phyloP scores from a whole-genome alignment of 2,113 vertebrate genomes.

The Electrona antarctica region DNA sequence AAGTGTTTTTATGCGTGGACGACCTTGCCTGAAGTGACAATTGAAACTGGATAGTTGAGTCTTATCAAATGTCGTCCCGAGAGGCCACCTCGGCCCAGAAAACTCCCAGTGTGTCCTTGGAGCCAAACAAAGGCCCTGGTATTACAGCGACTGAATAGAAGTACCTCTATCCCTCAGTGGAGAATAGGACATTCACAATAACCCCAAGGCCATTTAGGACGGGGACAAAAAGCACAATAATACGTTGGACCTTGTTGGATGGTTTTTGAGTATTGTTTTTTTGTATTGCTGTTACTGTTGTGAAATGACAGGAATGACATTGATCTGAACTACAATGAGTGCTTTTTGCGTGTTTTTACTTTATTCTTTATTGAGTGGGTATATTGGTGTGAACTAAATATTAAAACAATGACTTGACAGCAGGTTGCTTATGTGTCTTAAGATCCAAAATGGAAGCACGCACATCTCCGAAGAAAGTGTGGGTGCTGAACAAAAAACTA shows the following conservation, averaged over 20 bases:
- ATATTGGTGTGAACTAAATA: background rate
- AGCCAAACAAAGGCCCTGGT: constrained; percentile 51
- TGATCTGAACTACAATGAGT: background rate
- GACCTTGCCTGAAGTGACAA: constrained; percentile 59
- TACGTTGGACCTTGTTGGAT: constrained; percentile 24
- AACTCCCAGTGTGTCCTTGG: constrained; percentile 52
- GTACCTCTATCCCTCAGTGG: background rate
- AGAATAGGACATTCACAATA: background rate
- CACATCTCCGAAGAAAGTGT: no score
- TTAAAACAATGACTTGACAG: background rate
- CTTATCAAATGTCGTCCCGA: constrained; percentile 47
- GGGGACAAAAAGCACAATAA: background rate
- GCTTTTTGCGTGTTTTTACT: background rate
- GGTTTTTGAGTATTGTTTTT: constrained; percentile 13
- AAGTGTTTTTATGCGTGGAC: constrained; percentile 18
- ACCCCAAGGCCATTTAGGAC: constrained; percentile 10
- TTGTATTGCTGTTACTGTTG: background rate
- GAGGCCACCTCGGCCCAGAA: constrained; percentile 51
- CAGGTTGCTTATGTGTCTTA: background rate
- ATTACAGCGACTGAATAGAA: constrained; percentile 9
- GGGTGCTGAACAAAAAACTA: no score
- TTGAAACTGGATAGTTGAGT: constrained; percentile 54
- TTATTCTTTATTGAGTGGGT: constrained; percentile 14
- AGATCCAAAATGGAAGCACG: no score
- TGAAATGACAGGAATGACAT: background rate